Percentiles rank a stretch among this genome's conserved stretches.
These are phyloP conservation scores for Dryas iulia DNA, from an alignment of 1,140 invertebrate species.

Conservation along the genomic window DNA sequence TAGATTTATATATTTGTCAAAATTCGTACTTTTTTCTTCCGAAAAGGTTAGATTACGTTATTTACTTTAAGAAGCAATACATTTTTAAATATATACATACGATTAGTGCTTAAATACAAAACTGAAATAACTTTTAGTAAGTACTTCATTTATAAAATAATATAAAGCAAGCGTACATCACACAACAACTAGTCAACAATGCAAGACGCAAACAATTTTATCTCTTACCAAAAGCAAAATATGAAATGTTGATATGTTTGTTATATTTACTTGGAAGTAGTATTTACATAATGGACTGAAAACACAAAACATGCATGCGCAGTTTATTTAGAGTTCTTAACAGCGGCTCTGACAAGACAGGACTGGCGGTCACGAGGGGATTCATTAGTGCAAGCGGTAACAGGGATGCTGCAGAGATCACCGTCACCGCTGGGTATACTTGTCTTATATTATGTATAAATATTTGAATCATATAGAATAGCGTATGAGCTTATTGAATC, in stretches of 20 bases:
- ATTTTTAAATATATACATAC: too few relatives aligned
- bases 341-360: slow-evolving; percentile 34
- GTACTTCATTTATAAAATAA: background rate
- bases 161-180: background rate
- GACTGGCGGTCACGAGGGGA: slow-evolving; percentile 50
- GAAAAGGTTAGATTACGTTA: background rate
- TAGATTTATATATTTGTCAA: background rate
- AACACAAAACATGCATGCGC: slow-evolving; percentile 5
- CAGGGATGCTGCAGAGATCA: slow-evolving; percentile 46
- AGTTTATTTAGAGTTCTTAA: slow-evolving; percentile 38
- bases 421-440: slow-evolving; percentile 31
- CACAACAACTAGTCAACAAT: background rate
- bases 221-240: background rate
- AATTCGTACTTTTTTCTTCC: background rate
- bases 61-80: too few relatives aligned
- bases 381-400: slow-evolving; percentile 43
- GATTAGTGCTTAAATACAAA: too few relatives aligned
- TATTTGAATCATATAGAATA: background rate
- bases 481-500: background rate
- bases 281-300: background rate
- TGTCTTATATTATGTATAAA: slow-evolving; percentile 1
- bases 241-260: background rate
- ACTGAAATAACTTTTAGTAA: background rate
- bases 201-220: background rate
- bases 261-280: background rate